Evolutionary conservation across 2,113 vertebrate genomes (phyloP), one percentile per base, ranked within the genome.

Genomic region (Marmota flaviventris): DNA sequence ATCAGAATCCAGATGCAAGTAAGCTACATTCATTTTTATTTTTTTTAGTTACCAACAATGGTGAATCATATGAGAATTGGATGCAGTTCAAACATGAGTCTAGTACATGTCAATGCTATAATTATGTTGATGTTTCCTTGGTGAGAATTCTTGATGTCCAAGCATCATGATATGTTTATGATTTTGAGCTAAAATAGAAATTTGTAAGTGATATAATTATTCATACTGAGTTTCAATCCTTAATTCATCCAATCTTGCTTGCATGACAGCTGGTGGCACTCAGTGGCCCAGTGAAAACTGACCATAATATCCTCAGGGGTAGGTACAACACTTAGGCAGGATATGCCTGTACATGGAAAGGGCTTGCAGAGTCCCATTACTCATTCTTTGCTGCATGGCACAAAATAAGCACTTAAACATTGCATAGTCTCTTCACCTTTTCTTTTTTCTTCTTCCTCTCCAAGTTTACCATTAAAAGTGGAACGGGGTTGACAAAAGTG

Each of bases 181-280:
- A 65, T 88, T 90, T 84, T 75, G 39, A 48, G 85, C 37, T 92
- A 96, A 85, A 92, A 61, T 0, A 76, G n/a, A 89, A 75, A 91
- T 79, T 76, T 88, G 69, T 69, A 81, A 96, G 83, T 90, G 95
- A 51, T 82, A 51, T 67, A 95, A 91, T 78, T 84, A 65, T 95
- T 96, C 88, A 85, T 73, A 70, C 61, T 89, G 45, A 63, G 7
- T 61, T 93, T 91, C 45, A 82, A 86, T 89, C n/a, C 61, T 24
- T 53, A 92, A 51, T 92, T 85, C 39, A 89, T 86, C 73, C 17
- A 92, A 5, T 73, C 70, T 63, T 93, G 76, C 61, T 86, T n/a
- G 10, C 56, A 22, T 77, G 58, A 77, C 5, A 93, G 77, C 83
- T 89, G 9, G 42, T 76, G 39, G 65, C n/a, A 72, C 39, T 85